Percentiles rank a stretch among this genome's conserved stretches.
Conservation (phyloP, 2,797 vertebrate genomes). For the Lepus townsendii region DNA sequence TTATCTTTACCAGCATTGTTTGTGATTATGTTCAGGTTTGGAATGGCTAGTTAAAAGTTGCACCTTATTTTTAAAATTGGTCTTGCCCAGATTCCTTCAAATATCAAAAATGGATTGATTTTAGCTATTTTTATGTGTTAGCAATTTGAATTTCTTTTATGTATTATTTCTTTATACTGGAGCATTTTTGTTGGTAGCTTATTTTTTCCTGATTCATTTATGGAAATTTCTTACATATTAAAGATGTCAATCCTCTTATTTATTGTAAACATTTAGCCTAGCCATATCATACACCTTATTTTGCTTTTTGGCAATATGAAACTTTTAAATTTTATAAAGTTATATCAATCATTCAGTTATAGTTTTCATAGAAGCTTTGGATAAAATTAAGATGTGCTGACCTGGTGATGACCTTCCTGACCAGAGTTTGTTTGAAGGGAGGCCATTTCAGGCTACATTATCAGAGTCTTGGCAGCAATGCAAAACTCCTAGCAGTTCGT, state of each 20-base stretch:
- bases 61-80: neutral
- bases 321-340: neutral
- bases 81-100: neutral
- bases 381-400: conserved; percentile 9
- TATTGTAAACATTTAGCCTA: neutral
- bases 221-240: neutral
- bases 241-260: neutral
- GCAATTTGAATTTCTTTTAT: neutral
- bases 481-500: neutral
- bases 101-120: neutral
- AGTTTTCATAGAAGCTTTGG: neutral
- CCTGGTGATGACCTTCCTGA: neutral
- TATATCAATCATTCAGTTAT: neutral
- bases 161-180: neutral
- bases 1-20: neutral
- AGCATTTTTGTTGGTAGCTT: conserved; percentile 20
- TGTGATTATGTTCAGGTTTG: neutral
- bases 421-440: neutral
- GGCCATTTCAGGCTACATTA: neutral
- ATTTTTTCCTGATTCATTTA: neutral
- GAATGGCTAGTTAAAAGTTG: neutral
- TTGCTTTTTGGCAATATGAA: neutral
- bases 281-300: neutral
- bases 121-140: neutral
- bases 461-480: neutral